Evolutionary conservation across 2,113 vertebrate genomes (phyloP), one percentile per base, ranked within the genome.

Genomic region (Anseranas semipalmata): DNA sequence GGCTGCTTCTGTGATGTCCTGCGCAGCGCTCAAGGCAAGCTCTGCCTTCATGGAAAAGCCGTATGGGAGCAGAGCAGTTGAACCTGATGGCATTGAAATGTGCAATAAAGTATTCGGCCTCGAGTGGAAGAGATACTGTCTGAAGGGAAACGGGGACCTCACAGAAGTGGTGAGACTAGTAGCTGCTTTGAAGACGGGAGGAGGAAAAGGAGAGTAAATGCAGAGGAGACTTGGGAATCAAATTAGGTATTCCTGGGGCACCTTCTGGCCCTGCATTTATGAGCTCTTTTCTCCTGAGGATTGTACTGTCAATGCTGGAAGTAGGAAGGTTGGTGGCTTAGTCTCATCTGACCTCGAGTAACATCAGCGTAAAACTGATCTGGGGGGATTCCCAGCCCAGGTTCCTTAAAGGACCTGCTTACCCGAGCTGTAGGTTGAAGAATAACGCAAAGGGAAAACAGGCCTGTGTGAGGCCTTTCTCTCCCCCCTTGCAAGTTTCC

Each of bases 291-390:
- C 74, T 59, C 30, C 39, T 37, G 68, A 30, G 68, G 50, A 2
- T 22, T 60, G n/a, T n/a, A 12, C 27, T 43, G 0, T 30, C 0
- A 8, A 16, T 50, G 43, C 56, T 46, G 62, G 24, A n/a, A 72
- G 63, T 2, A 35, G 58, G 32, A 37, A 45, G 56, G 52, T 17
- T 20, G 32, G 13, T 25, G 32, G 25, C 33, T 75, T 32, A 12
- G 39, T 86, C 35, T 72, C 65, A 7, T 28, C 21, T 59, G 55
- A 18, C 66, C 53, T 41, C 18, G 9, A 33, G 9, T 32, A 37
- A 50, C 37, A 9, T 43, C 45, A 32, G 41, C 8, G n/a, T 18
- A 48, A 45, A 27, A 43, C 25, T 39, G 33, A 67, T 15, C 9
- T 39, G 15, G 11, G 6, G 37, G 41, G 10, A 16, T 41, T 71